Evolutionary conservation across 2,797 vertebrate genomes (phyloP).

Genomic region (Spizella passerina): DNA sequence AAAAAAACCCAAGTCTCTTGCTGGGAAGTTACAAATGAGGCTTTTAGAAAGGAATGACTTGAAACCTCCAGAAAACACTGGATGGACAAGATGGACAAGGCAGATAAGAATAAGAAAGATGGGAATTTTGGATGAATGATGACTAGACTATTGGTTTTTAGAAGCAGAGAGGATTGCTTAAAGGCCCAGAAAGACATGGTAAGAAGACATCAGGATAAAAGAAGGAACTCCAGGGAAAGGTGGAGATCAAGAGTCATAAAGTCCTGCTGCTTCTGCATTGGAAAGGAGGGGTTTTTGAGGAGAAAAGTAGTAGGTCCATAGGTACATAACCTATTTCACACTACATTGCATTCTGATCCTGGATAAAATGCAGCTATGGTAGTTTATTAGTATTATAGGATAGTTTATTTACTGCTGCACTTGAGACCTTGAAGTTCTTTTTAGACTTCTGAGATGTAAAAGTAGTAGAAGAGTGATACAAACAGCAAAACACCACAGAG

Average conservation of each 20-base stretch:
- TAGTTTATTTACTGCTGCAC: neutral
- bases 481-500: neutral
- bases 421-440: neutral
- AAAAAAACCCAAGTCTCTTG: neutral
- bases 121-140: neutral
- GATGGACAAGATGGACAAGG: neutral
- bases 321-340: neutral
- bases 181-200: neutral
- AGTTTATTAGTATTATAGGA: neutral
- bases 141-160: neutral
- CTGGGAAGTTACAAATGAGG: neutral
- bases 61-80: neutral
- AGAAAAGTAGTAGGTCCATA: neutral
- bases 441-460: neutral
- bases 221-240: neutral
- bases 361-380: neutral
- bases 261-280: neutral
- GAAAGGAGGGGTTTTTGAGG: rapidly evolving
- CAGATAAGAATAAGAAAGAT: neutral
- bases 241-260: neutral
- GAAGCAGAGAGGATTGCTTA: neutral
- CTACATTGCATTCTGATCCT: neutral
- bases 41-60: neutral
- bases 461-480: neutral
- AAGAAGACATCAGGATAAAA: neutral